Percentiles rank a stretch among this genome's conserved stretches.
phyloP scores from a whole-genome alignment of 2,113 vertebrate genomes.

The Brachypteracias leptosomus region DNA sequence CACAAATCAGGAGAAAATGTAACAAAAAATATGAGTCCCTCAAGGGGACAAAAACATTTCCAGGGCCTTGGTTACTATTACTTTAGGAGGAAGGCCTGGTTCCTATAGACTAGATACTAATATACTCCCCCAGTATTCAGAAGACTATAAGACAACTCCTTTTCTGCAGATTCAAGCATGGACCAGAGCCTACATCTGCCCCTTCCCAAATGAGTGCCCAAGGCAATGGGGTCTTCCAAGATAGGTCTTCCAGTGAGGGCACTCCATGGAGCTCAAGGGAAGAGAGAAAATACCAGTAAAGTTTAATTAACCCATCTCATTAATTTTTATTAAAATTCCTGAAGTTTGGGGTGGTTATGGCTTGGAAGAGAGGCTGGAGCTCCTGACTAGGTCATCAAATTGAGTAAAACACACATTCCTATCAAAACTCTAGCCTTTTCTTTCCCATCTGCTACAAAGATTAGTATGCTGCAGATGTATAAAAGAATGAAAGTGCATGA shows the following conservation, averaged over 20 bases:
- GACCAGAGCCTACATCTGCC: neutral
- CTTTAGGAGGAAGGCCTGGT: neutral
- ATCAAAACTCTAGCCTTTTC: neutral
- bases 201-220: neutral
- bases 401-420: neutral
- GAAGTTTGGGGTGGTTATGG: neutral
- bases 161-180: neutral
- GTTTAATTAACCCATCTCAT: neutral
- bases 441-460: neutral
- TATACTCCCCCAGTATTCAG: neutral
- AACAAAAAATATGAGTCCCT: neutral
- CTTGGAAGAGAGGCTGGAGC: neutral
- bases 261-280: neutral
- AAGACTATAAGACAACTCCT: neutral
- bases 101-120: neutral
- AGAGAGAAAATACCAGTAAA: neutral
- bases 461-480: neutral
- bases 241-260: neutral
- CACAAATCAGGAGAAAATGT: neutral
- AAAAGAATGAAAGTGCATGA: neutral
- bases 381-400: neutral
- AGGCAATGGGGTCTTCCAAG: neutral
- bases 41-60: neutral
- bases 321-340: neutral
- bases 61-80: neutral